Conservation (phyloP, 2,797 vertebrate species). For the Chanos chanos region DNA sequence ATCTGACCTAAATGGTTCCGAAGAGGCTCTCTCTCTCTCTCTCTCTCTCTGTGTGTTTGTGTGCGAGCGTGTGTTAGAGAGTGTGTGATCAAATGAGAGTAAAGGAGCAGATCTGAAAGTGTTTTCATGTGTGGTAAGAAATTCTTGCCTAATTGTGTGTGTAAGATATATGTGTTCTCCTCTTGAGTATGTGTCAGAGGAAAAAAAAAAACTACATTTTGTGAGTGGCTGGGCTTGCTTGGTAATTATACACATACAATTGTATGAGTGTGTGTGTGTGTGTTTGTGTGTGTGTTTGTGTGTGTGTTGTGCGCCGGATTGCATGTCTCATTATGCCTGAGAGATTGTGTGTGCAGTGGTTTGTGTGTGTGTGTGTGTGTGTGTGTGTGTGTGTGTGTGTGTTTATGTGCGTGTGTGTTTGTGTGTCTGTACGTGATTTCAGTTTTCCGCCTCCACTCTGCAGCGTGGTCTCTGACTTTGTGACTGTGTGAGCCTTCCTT, state of each 20-base stretch:
- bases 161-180: no score
- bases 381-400: conserved; percentile 18
- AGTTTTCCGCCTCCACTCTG: conserved; percentile 17
- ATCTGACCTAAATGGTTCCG: conserved; percentile 78
- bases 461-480: conserved; percentile 15
- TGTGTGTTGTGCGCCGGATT: no score
- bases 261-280: no score
- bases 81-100: no score
- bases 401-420: conserved; percentile 18
- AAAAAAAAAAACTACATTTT: background rate
- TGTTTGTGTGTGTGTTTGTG: no score
- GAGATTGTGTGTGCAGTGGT: no score
- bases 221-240: background rate
- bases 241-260: no score
- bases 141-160: no score
- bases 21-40: conserved; percentile 59
- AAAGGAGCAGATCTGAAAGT: no score
- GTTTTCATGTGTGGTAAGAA: background rate
- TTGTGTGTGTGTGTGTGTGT: no score
- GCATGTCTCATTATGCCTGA: no score
- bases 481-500: conserved; percentile 20
- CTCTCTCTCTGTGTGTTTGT: conserved; percentile 1
- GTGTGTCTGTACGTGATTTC: conserved; percentile 10
- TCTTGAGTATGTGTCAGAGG: no score
- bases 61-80: conserved; percentile 21